Evolutionary conservation across 2,797 vertebrate genomes (phyloP), one percentile per base, ranked within the genome.

Genomic region (Somateria mollissima): DNA sequence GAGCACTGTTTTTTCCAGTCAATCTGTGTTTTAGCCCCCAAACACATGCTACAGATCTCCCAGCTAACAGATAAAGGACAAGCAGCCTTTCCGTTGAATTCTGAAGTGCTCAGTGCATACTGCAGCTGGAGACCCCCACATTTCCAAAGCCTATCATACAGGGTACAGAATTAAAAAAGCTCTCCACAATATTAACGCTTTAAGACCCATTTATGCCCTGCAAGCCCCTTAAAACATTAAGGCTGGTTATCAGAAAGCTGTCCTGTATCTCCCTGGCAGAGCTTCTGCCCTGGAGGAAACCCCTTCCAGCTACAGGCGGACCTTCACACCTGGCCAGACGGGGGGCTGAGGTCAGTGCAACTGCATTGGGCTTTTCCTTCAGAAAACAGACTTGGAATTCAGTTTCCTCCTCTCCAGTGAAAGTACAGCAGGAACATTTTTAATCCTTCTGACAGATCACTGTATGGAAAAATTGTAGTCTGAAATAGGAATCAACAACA

Each of bases 81-180:
- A 43, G 30, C 22, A 73, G 32, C 22, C 41, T 69, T 47, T 67
- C 24, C 32, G 34, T 8, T 34, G 10, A 70, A 53, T 20, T 39
- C 37, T 75, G 22, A 56, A 54, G 37, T 41, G 28, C 20, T 64
- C 3, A 22, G 5, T 2, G 5, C 1, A 1, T 15, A 17, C 25
- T 25, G 19, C 45, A 76, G 17, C 84, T 53, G 39, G 14, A 85
- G 7, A 58, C 2, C 1, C 20, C 20, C 4, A 0, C 6, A 10
- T 34, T 87, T 85, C 72, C 64, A 47, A 89, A 87, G 51, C 27
- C 43, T 7, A 6, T 6, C 34, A 24, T 22, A 49, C 30, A 82
- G 13, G 8, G 25, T 41, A 41, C 32, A 78, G 15, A 32, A 57
- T 18, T 36, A 66, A 78, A 69, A 75, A 14, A 25, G 32, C 8